Base-by-base conservation (phyloP, 2,888 invertebrate species). In the Lordiphosa andalusiaca region DNA sequence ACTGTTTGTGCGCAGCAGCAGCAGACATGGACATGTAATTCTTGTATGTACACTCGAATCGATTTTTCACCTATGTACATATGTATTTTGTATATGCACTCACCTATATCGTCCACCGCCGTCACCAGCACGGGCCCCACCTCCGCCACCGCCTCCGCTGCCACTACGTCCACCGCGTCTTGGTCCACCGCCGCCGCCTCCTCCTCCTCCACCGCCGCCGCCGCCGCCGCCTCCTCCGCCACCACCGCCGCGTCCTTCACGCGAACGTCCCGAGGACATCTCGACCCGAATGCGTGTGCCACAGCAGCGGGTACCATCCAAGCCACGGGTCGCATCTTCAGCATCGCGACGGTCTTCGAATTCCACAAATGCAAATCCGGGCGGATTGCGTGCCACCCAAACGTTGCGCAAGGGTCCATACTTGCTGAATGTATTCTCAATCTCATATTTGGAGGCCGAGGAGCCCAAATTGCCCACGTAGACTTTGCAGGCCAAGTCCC, bases 341-440 rank as follows among this genome's bases (percentile, higher is more conserved):
- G 96, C 95, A 89, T 96, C 96, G 57, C 95, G 90, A 30, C 94
- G 92, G 87, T 96, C 96, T 88, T 96, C 95, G 87, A 94, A 96
- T 89, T 96, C 95, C 13, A 96, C 95, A 89, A 96, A 96, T 0
- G 95, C 95, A 90, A 96, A 95, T 23, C 95, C 96, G 13, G 96
- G 96, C 51, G 96, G 96, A 88, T 96, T 96, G 83, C 96, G 91
- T 0, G 96, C 96, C 10, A 97, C 96, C 96, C 96, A 97, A 6
- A 96, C 96, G 90, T 96, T 96, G 71, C 94, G 92, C 66, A 96
- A 90, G 2, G 95, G 94, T 2, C 96, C 96, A 88, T 95, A 96
- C 89, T 95, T 94, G 73, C 93, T 92, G 88, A 96, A 96, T 9
- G 94, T 93, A 76, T 93, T 94, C 88, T 96, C 96, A 66, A 95